These are phyloP conservation scores for Drosophila seguyi DNA, from an alignment of 1,140 invertebrate genomes.

Conservation along the genomic window DNA sequence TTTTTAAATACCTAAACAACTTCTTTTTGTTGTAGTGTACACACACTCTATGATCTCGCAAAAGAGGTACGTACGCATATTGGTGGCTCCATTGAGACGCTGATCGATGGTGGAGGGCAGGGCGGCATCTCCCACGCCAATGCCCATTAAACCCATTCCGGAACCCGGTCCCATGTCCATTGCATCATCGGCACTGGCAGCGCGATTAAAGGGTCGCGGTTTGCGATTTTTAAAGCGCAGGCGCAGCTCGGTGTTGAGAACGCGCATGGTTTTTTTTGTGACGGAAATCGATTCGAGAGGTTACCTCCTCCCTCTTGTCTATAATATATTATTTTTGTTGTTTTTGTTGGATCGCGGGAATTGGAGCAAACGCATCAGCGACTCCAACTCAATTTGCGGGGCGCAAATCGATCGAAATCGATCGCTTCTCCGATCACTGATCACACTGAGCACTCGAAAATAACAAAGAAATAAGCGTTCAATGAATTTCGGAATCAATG, in stretches of 20 bases:
- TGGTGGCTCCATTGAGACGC: conserved; percentile 38
- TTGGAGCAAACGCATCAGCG: conserved; percentile 71
- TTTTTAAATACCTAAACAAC: no score
- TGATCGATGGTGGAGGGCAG: conserved; percentile 5
- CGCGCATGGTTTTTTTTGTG: conserved; percentile 52
- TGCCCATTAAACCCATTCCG: background rate
- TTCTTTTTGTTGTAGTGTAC: background rate
- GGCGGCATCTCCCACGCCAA: conserved; percentile 8
- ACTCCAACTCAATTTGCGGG: conserved; percentile 51
- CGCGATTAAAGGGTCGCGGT: conserved; percentile 77
- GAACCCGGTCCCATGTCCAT: conserved; percentile 16
- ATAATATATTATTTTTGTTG: conserved; percentile 10
- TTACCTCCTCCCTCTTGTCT: background rate
- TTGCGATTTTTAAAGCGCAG: conserved; percentile 82
- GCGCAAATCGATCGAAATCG: conserved; percentile 27
- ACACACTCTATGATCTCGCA: background rate
- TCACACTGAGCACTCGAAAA: conserved; percentile 21
- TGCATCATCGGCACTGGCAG: conserved; percentile 79
- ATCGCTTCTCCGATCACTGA: conserved; percentile 32
- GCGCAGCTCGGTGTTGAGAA: conserved; percentile 74
- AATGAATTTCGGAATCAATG: conserved; percentile 13
- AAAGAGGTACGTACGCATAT: conserved; percentile 51
- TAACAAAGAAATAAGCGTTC: conserved; percentile 22
- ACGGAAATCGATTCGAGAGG: conserved; percentile 33
- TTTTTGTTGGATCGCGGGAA: conserved; percentile 38